Conservation (phyloP, 2,797 vertebrate genomes). For the Florisuga fusca region DNA sequence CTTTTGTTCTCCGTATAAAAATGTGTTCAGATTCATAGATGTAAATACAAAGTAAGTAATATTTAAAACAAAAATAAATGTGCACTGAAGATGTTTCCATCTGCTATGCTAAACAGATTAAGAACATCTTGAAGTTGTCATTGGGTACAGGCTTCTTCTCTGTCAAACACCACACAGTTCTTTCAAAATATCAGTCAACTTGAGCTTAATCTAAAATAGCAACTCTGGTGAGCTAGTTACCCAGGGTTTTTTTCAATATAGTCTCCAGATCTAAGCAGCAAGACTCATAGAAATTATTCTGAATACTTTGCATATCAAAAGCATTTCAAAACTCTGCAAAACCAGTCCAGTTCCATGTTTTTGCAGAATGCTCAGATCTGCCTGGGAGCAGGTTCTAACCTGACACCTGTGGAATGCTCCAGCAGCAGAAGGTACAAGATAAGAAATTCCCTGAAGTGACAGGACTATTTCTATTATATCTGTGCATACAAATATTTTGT, state of each 20-base stretch:
- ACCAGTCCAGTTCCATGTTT: background rate
- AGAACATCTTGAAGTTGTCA: background rate
- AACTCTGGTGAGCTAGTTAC: background rate
- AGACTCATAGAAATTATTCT: background rate
- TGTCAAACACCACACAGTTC: background rate
- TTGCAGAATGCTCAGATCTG: background rate
- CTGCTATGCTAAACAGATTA: background rate
- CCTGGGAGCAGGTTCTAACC: conserved; percentile 4
- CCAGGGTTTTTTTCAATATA: background rate
- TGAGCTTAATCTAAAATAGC: background rate
- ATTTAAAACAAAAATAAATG: background rate
- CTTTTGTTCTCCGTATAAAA: background rate
- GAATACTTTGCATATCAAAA: background rate
- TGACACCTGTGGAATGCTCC: conserved; percentile 48
- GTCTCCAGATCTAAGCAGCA: background rate
- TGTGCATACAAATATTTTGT: background rate
- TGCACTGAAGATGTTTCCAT: background rate
- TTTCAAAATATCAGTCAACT: conserved; percentile 7
- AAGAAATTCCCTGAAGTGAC: conserved; percentile 3
- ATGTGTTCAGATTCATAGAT: background rate
- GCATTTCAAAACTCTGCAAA: background rate
- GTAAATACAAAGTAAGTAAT: background rate
- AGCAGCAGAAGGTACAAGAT: background rate
- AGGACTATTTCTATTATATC: background rate
- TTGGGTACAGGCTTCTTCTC: background rate